These are phyloP conservation scores for Porites australiensis DNA, from an alignment of 64 coral and sea anemone genomes.

Conservation along the genomic window DNA sequence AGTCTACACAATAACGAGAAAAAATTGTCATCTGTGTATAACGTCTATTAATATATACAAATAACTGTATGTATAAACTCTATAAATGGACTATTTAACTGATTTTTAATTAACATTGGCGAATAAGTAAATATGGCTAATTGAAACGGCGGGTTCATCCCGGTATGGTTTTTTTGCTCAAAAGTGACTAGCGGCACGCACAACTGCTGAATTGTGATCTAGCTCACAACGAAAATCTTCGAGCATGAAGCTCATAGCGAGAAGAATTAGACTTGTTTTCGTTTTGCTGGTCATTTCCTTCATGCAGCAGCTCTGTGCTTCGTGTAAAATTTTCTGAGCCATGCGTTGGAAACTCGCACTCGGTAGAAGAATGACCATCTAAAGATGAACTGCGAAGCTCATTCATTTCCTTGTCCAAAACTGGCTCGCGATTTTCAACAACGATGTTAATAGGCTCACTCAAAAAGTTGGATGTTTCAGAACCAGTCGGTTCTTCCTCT, in stretches of 20 bases:
- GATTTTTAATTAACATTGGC: no score
- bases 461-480: background rate
- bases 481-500: background rate
- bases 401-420: background rate
- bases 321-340: background rate
- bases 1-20: no score
- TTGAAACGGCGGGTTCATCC: no score
- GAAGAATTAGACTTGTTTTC: conserved; percentile 5
- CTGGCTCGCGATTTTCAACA: background rate
- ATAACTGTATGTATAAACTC: no score
- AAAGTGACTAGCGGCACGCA: no score
- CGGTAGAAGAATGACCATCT: background rate
- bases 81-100: no score
- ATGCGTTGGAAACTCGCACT: conserved; percentile 1
- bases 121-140: no score
- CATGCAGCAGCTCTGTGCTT: conserved; percentile 4
- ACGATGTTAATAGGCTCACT: background rate
- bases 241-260: conserved; percentile 6
- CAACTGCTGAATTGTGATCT: background rate
- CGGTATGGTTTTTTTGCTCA: no score
- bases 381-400: background rate
- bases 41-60: no score
- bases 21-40: no score
- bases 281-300: background rate
- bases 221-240: conserved; percentile 37